These are phyloP conservation scores for Edolisoma coerulescens DNA, from an alignment of 2,113 vertebrate genomes.

Conservation along the genomic window DNA sequence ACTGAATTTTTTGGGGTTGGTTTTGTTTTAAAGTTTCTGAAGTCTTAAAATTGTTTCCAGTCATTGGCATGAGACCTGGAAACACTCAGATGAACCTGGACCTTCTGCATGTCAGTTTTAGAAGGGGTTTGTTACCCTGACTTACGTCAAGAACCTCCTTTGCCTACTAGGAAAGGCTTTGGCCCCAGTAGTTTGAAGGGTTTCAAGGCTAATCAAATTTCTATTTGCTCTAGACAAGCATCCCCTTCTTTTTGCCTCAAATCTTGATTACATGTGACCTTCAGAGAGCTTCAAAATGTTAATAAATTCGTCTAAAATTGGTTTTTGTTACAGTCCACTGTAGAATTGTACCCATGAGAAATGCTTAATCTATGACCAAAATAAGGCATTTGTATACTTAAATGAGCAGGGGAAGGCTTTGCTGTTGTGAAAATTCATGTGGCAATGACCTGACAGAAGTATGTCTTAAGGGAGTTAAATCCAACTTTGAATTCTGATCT, in stretches of 20 bases:
- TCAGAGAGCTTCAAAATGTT: background rate
- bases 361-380: background rate
- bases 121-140: background rate
- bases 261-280: background rate
- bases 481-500: background rate
- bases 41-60: background rate
- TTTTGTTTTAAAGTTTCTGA: background rate
- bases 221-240: background rate
- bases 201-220: background rate
- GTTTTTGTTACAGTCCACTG: background rate
- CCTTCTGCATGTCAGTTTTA: background rate
- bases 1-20: background rate
- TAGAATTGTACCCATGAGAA: background rate
- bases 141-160: background rate
- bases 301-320: conserved; percentile 1
- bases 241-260: background rate
- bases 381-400: background rate
- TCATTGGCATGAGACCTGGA: background rate
- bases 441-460: background rate
- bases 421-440: background rate
- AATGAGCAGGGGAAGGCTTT: background rate
- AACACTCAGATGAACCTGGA: background rate
- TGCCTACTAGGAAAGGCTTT: background rate
- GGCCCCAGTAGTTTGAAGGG: background rate
- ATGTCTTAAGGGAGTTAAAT: background rate